Conservation (phyloP, 2,888 invertebrate genomes). For the Eretmocerus hayati region DNA sequence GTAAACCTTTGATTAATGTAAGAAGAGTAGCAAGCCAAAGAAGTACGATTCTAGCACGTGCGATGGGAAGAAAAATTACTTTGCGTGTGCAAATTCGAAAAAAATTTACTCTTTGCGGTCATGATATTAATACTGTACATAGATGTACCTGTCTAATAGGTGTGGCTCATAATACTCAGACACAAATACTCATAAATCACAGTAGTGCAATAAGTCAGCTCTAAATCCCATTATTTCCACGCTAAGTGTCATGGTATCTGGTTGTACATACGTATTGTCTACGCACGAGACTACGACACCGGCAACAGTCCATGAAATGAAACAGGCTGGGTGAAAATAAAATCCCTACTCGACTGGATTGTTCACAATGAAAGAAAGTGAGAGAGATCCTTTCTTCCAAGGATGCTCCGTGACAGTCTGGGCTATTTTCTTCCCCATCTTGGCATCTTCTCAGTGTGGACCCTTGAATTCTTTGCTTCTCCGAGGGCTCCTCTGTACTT, state of each 20-base stretch:
- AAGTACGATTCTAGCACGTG: no score
- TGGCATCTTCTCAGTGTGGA: neutral
- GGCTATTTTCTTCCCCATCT: neutral
- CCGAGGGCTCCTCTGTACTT: neutral
- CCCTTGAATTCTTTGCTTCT: slow-evolving; percentile 1
- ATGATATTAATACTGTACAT: no score
- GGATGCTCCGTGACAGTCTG: neutral
- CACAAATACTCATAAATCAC: slow-evolving; percentile 21
- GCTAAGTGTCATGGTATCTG: neutral
- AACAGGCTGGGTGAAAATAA: slow-evolving; percentile 11
- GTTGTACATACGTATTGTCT: neutral
- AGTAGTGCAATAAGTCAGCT: slow-evolving; percentile 24
- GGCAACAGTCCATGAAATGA: slow-evolving; percentile 20
- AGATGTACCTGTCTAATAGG: no score
- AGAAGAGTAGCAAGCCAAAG: no score
- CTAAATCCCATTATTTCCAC: no score
- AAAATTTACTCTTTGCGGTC: no score
- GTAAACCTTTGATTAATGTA: no score
- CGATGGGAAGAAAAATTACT: neutral
- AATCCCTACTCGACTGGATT: slow-evolving; percentile 7
- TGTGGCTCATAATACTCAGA: no score
- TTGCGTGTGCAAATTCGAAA: neutral
- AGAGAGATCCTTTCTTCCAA: neutral
- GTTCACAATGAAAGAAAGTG: no score
- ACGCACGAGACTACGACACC: neutral